These are phyloP conservation scores for Gymnosoma rotundatum DNA, from an alignment of 2,888 invertebrate species.

Conservation along the genomic window DNA sequence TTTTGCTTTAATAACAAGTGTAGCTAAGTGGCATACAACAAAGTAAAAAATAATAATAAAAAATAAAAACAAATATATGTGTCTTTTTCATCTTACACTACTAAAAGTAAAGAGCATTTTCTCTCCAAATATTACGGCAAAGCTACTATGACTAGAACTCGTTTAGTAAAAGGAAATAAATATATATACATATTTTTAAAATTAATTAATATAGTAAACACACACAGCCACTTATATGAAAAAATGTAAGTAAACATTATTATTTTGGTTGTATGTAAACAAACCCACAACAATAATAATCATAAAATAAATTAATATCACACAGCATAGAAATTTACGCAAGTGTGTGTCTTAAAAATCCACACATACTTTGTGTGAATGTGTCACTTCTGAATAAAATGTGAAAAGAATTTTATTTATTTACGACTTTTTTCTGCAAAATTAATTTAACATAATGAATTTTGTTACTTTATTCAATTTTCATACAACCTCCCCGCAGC, in stretches of 20 bases:
- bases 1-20: slow-evolving; percentile 55
- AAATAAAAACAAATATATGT: background rate
- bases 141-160: slow-evolving; percentile 8
- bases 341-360: no score
- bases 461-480: slow-evolving; percentile 54
- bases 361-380: background rate
- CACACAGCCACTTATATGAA: slow-evolving; percentile 35
- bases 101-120: slow-evolving; percentile 2
- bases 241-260: slow-evolving; percentile 15
- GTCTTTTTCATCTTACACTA: slow-evolving; percentile 33
- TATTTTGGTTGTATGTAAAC: background rate
- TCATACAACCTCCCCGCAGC: slow-evolving; percentile 11
- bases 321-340: slow-evolving; percentile 16
- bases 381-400: slow-evolving; percentile 65
- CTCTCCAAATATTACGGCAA: slow-evolving; percentile 24
- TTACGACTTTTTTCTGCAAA: slow-evolving; percentile 48
- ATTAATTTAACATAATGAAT: slow-evolving; percentile 68
- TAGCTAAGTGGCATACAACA: slow-evolving; percentile 47
- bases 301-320: slow-evolving; percentile 33
- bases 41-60: background rate
- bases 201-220: background rate
- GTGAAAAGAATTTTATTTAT: slow-evolving; percentile 30
- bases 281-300: slow-evolving; percentile 26
- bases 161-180: slow-evolving; percentile 65
- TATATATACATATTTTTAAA: slow-evolving; percentile 36